These are phyloP conservation scores for Manis javanica DNA, from an alignment of 2,797 vertebrate species.

Conservation along the genomic window DNA sequence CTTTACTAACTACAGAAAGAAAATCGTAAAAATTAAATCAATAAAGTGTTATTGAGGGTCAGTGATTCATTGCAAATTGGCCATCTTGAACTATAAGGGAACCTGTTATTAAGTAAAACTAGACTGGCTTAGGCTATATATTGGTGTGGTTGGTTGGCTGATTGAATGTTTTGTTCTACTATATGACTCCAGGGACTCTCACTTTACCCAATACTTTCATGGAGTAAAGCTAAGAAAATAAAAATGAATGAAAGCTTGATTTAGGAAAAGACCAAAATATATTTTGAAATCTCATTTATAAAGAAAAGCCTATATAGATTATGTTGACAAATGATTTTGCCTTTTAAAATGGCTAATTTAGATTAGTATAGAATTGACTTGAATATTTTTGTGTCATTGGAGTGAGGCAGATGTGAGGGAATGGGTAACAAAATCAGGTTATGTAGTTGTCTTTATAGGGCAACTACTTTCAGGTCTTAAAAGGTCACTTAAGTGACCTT, in stretches of 20 bases:
- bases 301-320: not conserved
- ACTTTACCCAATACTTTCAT: not conserved
- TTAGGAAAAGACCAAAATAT: not conserved
- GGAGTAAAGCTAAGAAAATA: not conserved
- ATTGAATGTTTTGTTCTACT: not conserved
- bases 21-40: slow-evolving; percentile 25
- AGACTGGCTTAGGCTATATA: not conserved
- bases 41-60: not conserved
- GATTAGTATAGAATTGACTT: not conserved
- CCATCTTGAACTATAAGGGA: not conserved
- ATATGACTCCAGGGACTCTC: not conserved
- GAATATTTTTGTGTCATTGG: not conserved
- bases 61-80: not conserved
- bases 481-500: not conserved
- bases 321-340: not conserved
- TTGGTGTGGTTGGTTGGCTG: not conserved
- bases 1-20: not conserved
- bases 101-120: not conserved
- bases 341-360: not conserved
- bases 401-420: not conserved
- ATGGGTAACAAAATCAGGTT: not conserved
- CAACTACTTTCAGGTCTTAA: not conserved
- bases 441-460: not conserved
- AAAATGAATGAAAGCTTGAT: not conserved
- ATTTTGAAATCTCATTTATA: slow-evolving; percentile 25